Conservation (phyloP, 2,888 invertebrate species). For the Drosophila meridionalis region DNA sequence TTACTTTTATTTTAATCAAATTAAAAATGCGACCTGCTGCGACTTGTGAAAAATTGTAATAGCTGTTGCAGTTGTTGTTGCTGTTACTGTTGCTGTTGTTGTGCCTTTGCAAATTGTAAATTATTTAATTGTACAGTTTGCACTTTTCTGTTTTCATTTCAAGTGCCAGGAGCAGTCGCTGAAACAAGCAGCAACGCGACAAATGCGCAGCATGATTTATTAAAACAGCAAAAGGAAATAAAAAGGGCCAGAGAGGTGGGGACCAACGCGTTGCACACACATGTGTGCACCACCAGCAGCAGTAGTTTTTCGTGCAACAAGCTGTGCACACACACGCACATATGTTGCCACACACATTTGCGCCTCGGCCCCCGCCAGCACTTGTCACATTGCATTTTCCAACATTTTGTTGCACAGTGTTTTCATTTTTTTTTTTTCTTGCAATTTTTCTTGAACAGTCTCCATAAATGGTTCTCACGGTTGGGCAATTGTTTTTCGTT, state of each 20-base stretch:
- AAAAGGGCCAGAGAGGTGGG: conserved; percentile 14
- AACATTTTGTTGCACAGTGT: conserved; percentile 66
- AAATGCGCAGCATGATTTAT: conserved; percentile 71
- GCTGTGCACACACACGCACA: conserved; percentile 40
- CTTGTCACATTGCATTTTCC: conserved; percentile 70
- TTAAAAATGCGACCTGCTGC: conserved; percentile 72
- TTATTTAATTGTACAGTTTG: conserved; percentile 71
- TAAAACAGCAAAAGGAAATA: conserved; percentile 19
- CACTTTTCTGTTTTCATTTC: conserved; percentile 55
- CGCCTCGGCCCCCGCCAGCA: conserved; percentile 14
- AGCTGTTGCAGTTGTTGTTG: conserved; percentile 16
- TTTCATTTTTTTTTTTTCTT: conserved; percentile 33
- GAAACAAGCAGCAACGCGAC: conserved; percentile 43
- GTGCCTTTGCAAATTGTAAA: conserved; percentile 61
- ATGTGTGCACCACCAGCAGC: conserved; percentile 55
- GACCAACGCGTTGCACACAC: conserved; percentile 60
- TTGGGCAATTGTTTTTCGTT: conserved; percentile 56
- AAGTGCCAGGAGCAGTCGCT: conserved; percentile 57
- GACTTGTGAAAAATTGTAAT: conserved; percentile 50
- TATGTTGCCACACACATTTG: conserved; percentile 28
- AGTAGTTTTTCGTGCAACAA: conserved; percentile 51
- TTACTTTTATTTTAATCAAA: conserved; percentile 67
- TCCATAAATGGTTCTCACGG: conserved; percentile 76
- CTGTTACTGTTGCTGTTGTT: not conserved
- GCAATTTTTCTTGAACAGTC: conserved; percentile 65